Conservation (phyloP, 1,140 invertebrate species). For the Aphis gossypii region DNA sequence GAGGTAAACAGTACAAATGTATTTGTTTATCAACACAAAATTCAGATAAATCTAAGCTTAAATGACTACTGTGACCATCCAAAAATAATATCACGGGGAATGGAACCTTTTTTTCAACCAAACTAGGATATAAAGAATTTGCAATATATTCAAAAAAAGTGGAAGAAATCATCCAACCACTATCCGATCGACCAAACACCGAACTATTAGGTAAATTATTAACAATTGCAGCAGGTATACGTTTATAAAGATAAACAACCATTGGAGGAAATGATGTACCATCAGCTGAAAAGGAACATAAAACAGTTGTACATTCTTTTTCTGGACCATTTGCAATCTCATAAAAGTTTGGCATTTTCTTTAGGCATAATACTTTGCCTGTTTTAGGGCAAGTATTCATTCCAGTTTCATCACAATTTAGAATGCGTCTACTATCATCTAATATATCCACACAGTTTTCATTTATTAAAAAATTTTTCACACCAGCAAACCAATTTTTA, state of each 20-base stretch:
- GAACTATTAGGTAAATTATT: background rate
- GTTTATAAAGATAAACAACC: background rate
- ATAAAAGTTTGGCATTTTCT: background rate
- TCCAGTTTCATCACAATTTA: background rate
- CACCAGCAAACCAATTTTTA: background rate
- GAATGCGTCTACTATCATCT: background rate
- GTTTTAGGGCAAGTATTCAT: background rate
- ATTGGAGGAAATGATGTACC: background rate
- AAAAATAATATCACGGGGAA: background rate
- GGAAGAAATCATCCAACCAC: background rate
- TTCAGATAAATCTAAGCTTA: background rate
- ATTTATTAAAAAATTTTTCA: background rate
- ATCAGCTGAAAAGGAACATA: background rate
- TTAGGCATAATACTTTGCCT: background rate
- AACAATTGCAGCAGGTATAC: background rate
- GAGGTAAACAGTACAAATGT: background rate
- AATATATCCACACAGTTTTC: background rate
- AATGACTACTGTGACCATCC: background rate
- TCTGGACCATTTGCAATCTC: background rate
- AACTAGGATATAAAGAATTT: background rate
- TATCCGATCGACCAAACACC: background rate
- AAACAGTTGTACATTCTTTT: background rate
- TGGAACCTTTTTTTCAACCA: background rate
- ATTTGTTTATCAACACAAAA: background rate
- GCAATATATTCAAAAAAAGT: background rate